Base-by-base conservation (phyloP, 2,113 vertebrate genomes). In the Numenius arquata region DNA sequence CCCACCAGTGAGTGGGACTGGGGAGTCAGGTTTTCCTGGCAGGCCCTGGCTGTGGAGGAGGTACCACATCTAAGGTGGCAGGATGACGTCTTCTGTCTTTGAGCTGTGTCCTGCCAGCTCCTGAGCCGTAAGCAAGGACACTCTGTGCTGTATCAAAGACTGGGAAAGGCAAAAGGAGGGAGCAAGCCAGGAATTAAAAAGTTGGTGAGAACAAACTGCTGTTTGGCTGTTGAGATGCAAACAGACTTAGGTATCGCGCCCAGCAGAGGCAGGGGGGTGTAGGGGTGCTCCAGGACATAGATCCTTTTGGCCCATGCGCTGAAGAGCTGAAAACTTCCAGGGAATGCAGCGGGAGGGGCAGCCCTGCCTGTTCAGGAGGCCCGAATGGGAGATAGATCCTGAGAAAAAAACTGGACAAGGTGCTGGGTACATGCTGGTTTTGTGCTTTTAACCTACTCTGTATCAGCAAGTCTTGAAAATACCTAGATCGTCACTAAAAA, bases 191-290 rank as follows among this genome's bases (percentile, higher is more conserved):
- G 38, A 76, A 53, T 59, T 62, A 25, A 34, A 36, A 18, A 32
- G 30, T 12, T 19, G 18, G 21, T 32, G 58, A 80, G 56, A 13
- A 53, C 26, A 29, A 62, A 38, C 15, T 65, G 32, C 30, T 61
- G 6, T 43, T 29, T 9, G 43, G 30, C 58, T 55, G 25, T 27
- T 2, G 2, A 43, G 43, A 9, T 77, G 48, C 29, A 40, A 38
- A 38, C 55, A 77, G 52, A 25, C 2, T 0, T 13, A 0, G 1
- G 3, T 56, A 12, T 41, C 5, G 1, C 20, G 29, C 85, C 59
- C 40, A 30, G 66, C 77, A 78, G 68, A 19, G 50, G 58, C 63
- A 27, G 45, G n/a, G 41, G 19, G 17, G 22, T n/a, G 30, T 15
- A 16, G 12, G 38, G 26, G 23, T n/a, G n/a, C 65, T n/a, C 65